A percentile compares a stretch with the other conserved stretches of the same genome.
Evolutionary conservation across 2,888 invertebrate genomes (phyloP).

Genomic region (Drosophila recens): DNA sequence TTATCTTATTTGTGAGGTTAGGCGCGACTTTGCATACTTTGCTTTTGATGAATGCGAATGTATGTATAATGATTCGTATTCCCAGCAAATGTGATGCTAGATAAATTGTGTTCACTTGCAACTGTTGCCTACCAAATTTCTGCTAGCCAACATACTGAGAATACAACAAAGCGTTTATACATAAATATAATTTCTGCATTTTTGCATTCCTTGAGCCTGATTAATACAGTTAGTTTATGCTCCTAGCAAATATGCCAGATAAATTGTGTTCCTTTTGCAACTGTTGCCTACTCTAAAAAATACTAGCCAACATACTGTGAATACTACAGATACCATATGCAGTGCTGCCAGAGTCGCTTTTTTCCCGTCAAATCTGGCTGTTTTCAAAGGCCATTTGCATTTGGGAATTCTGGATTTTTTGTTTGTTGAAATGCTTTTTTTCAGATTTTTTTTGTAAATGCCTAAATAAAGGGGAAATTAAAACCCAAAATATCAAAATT

Average conservation of each 20-base stretch:
- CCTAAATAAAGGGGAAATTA: too few relatives aligned
- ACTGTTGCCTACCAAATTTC: slow-evolving; percentile 79
- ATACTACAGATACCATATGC: slow-evolving; percentile 31
- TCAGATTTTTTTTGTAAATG: too few relatives aligned
- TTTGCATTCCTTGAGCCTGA: slow-evolving; percentile 15
- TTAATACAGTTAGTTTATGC: slow-evolving; percentile 2
- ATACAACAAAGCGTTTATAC: slow-evolving; percentile 60
- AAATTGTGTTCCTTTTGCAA: slow-evolving; percentile 81
- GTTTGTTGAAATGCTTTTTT: too few relatives aligned
- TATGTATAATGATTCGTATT: slow-evolving; percentile 1
- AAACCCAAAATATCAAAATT: too few relatives aligned
- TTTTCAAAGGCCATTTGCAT: too few relatives aligned
- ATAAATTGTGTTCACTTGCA: slow-evolving; percentile 79
- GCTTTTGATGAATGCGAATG: slow-evolving; percentile 5
- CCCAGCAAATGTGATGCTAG: slow-evolving; percentile 32
- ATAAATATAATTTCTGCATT: slow-evolving; percentile 16
- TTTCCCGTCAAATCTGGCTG: too few relatives aligned
- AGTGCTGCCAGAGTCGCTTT: too few relatives aligned
- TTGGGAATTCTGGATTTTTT: too few relatives aligned
- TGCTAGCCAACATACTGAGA: slow-evolving; percentile 82
- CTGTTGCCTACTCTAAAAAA: slow-evolving; percentile 73
- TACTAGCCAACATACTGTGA: slow-evolving; percentile 71
- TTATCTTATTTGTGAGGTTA: slow-evolving; percentile 49
- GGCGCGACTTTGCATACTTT: slow-evolving; percentile 34
- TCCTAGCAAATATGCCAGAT: slow-evolving; percentile 41